Evolutionary conservation across 2,797 vertebrate genomes (phyloP).

Genomic region (Chloroceryle inda): DNA sequence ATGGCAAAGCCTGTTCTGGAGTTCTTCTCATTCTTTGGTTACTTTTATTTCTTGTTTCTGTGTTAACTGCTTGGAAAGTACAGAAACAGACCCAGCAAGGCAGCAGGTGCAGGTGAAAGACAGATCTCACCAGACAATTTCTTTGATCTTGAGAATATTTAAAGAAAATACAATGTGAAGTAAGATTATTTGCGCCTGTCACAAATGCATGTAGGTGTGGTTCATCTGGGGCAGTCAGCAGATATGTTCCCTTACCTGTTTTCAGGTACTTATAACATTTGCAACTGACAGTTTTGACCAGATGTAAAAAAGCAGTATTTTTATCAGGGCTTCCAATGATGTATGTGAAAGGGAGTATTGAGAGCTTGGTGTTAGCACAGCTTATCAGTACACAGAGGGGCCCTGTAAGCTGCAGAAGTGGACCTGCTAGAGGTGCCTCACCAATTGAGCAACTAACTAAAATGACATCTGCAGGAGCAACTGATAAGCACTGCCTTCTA

Average conservation of each 20-base stretch:
- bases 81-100: not conserved
- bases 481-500: conserved; percentile 14
- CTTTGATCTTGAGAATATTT: not conserved
- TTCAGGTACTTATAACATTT: not conserved
- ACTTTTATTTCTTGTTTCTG: not conserved
- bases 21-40: rapidly evolving
- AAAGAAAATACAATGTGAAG: not conserved
- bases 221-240: not conserved
- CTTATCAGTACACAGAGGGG: not conserved
- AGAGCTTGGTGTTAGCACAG: not conserved
- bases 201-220: not conserved
- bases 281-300: not conserved
- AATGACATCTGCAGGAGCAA: not conserved
- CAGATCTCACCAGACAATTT: not conserved
- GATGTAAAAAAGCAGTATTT: not conserved
- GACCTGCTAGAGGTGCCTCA: not conserved
- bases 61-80: not conserved
- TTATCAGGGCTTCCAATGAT: not conserved
- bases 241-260: not conserved
- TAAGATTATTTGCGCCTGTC: not conserved
- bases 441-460: not conserved
- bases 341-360: not conserved
- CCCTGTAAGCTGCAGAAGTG: not conserved
- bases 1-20: not conserved
- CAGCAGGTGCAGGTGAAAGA: not conserved